Evolutionary conservation across 2,888 invertebrate genomes (phyloP).

Genomic region (Ectemnius continuus): DNA sequence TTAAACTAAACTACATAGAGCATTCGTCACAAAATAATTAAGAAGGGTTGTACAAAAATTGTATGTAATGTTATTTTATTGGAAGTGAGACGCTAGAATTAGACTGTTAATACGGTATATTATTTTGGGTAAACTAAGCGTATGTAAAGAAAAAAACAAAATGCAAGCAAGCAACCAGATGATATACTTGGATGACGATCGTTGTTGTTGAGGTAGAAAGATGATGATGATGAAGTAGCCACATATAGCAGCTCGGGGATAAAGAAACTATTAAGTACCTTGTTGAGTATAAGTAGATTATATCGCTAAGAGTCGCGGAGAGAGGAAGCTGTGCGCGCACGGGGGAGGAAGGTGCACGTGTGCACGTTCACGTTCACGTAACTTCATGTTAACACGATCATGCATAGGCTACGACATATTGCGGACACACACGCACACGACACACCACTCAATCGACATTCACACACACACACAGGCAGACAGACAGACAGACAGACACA

Average conservation of each 20-base stretch:
- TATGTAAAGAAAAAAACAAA: slow-evolving; percentile 51
- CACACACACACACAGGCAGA: slow-evolving; percentile 14
- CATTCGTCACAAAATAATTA: slow-evolving; percentile 54
- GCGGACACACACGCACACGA: not conserved
- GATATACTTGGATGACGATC: slow-evolving; percentile 61
- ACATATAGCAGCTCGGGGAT: slow-evolving; percentile 34
- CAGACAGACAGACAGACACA: not conserved
- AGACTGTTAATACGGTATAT: slow-evolving; percentile 73
- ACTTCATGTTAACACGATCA: slow-evolving; percentile 38
- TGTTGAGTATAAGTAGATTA: slow-evolving; percentile 75
- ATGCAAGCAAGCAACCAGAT: slow-evolving; percentile 46
- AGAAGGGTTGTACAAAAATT: slow-evolving; percentile 69
- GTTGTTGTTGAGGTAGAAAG: slow-evolving; percentile 71
- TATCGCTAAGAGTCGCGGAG: slow-evolving; percentile 64
- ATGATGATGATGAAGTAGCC: slow-evolving; percentile 55
- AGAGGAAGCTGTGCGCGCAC: slow-evolving; percentile 42
- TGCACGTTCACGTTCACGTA: slow-evolving; percentile 44
- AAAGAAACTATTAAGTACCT: slow-evolving; percentile 74
- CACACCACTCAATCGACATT: not conserved
- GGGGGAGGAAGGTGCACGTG: slow-evolving; percentile 45
- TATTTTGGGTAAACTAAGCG: slow-evolving; percentile 69
- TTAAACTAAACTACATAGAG: slow-evolving; percentile 30
- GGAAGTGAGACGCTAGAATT: slow-evolving; percentile 71
- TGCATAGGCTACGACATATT: slow-evolving; percentile 7
- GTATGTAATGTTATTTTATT: slow-evolving; percentile 74